A percentile compares a stretch with the other conserved stretches of the same genome.
phyloP scores from a whole-genome alignment of 2,797 vertebrate species.

The Sitta carolinensis region DNA sequence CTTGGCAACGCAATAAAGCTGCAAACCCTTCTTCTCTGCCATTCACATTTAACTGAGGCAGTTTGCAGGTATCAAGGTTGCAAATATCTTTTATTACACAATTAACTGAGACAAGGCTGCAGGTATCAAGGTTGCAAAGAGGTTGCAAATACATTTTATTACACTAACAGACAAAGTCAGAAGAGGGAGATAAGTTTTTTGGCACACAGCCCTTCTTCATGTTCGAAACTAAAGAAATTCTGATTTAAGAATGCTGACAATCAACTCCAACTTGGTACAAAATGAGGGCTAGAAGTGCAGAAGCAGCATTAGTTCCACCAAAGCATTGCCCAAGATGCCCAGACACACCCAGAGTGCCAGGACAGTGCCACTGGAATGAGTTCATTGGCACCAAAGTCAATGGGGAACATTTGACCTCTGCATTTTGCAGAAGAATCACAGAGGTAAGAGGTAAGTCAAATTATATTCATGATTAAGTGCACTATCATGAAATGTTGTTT shows the following conservation, averaged over 20 bases:
- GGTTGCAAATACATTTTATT: background rate
- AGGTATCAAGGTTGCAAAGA: background rate
- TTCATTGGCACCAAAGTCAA: background rate
- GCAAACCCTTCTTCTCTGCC: background rate
- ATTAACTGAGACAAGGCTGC: background rate
- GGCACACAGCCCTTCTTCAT: background rate
- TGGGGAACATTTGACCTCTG: background rate
- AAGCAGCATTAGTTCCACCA: background rate
- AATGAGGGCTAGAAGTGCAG: background rate
- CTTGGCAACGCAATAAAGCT: background rate
- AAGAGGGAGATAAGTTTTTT: background rate
- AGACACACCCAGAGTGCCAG: background rate
- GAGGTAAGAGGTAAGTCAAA: background rate
- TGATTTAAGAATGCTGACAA: background rate
- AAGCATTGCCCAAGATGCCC: background rate
- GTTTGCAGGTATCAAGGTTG: background rate
- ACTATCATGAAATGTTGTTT: background rate
- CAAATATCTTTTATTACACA: background rate
- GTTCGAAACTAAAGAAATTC: background rate
- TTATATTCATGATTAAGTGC: background rate
- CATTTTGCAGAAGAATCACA: background rate
- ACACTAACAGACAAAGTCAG: background rate
- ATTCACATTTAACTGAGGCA: background rate
- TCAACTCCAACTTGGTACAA: background rate
- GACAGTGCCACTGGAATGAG: accelerated